Evolutionary conservation across 2,888 invertebrate genomes (phyloP).

Genomic region (Drosophila atroscutellata): DNA sequence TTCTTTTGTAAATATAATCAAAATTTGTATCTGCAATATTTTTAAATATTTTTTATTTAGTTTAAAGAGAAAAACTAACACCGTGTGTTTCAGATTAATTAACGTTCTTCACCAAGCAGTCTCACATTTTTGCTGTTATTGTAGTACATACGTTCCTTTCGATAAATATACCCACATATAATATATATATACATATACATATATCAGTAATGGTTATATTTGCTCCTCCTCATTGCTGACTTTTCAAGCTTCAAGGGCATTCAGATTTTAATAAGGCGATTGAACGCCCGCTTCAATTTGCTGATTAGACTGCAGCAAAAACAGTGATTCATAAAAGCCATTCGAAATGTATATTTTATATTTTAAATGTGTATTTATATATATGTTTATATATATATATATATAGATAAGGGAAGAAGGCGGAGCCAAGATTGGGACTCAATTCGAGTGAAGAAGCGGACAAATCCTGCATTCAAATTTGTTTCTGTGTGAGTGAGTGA

Average conservation of each 20-base stretch:
- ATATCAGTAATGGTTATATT: constrained; percentile 9
- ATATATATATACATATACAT: constrained; percentile 7
- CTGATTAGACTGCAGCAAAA: constrained; percentile 52
- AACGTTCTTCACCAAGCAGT: constrained; percentile 50
- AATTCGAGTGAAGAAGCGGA: constrained; percentile 15
- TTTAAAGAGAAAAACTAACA: constrained; percentile 12
- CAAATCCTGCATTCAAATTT: constrained; percentile 8
- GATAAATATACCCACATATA: constrained; percentile 17
- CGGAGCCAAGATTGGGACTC: constrained; percentile 15
- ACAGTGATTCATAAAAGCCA: constrained; percentile 51
- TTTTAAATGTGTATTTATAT: constrained; percentile 37
- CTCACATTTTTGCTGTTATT: constrained; percentile 77
- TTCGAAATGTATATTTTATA: constrained; percentile 57
- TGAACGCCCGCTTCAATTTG: constrained; percentile 62
- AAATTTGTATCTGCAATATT: constrained; percentile 58
- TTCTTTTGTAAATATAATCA: constrained; percentile 68
- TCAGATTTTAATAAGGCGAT: constrained; percentile 64
- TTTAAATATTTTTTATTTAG: constrained; percentile 9
- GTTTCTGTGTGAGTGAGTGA: constrained; percentile 9
- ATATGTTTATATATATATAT: constrained; percentile 29
- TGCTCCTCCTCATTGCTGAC: constrained; percentile 10
- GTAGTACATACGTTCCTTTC: constrained; percentile 45
- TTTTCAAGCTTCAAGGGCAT: constrained; percentile 38
- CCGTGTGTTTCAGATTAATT: constrained; percentile 12
- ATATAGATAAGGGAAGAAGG: constrained; percentile 45